Evolutionary conservation across 2,888 invertebrate genomes (phyloP).

Genomic region (Dione vanillae): DNA sequence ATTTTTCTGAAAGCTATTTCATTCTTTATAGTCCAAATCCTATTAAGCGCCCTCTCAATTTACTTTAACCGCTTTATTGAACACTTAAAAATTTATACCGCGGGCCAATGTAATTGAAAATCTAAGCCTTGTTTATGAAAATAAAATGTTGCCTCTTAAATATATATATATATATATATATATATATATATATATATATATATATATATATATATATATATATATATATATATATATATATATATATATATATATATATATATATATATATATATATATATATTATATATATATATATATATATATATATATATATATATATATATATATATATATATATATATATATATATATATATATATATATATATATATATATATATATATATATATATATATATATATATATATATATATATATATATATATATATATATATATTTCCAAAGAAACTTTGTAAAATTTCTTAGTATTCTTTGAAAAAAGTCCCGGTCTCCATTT

Average conservation of each 20-base stretch:
- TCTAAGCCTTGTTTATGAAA: constrained; percentile 33
- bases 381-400: constrained; percentile 1
- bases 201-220: neutral
- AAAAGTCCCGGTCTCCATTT: no score
- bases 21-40: constrained; percentile 24
- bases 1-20: constrained; percentile 15
- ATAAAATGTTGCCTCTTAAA: constrained; percentile 14
- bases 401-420: constrained; percentile 1
- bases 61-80: constrained; percentile 29
- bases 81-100: constrained; percentile 31
- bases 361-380: constrained; percentile 1
- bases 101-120: constrained; percentile 31
- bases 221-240: neutral
- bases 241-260: neutral
- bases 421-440: neutral
- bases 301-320: no score
- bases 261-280: neutral
- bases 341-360: constrained; percentile 1
- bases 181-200: neutral
- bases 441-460: no score
- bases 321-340: no score
- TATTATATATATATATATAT: neutral
- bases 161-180: neutral
- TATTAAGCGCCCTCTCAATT: constrained; percentile 27
- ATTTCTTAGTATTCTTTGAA: no score